Base-by-base conservation (phyloP, 2,888 invertebrate species). In the Agrenia bidenticulata region DNA sequence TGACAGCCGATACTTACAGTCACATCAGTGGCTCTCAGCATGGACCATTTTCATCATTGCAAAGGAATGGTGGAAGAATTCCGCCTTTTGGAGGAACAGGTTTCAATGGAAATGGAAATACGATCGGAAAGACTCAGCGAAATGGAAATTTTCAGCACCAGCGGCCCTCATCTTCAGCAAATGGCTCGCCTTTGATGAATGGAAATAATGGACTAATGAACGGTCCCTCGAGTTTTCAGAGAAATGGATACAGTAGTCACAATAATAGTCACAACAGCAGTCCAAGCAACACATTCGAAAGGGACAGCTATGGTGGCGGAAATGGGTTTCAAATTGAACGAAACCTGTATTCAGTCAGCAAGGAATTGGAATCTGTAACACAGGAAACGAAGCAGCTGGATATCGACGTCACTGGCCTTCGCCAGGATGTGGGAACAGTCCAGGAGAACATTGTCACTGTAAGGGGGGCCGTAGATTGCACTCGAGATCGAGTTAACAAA, bases 401-500 rank as follows among this genome's bases (percentile, higher is more conserved):
- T 9, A 60, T 42, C 21, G 72, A 70, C 37, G 59, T 74, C 19
- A 63, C 56, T 32, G 66, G 63, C 13, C 24, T 74, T 39, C 64
- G 69, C 55, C 67, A 72, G 27, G 74, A 74, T 61, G 69, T 74
- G 26, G 74, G 72, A 21, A 71, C 60, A 53, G 67, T 71, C 9
- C 72, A 72, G 54, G 70, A 72, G 59, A 74, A 71, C 61, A 63
- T 74, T 61, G 69, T 66, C 1, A 71, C 69, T 2, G 72, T 74
- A 9, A 45, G 64, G 11, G 69, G 69, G 21, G 62, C 66, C 24
- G 61, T 72, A 21, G 72, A 69, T 24, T 26, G 59, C 2, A 72
- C 72, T 2, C 56, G 67, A 54, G 74, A 74, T 23, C 42, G 64
- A 55, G 70, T 74, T 1, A 62, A 57, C 7, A 66, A 66, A 51